These are phyloP conservation scores for Heteractis magnifica DNA, from an alignment of 92 coral and sea anemone genomes.

Conservation along the genomic window DNA sequence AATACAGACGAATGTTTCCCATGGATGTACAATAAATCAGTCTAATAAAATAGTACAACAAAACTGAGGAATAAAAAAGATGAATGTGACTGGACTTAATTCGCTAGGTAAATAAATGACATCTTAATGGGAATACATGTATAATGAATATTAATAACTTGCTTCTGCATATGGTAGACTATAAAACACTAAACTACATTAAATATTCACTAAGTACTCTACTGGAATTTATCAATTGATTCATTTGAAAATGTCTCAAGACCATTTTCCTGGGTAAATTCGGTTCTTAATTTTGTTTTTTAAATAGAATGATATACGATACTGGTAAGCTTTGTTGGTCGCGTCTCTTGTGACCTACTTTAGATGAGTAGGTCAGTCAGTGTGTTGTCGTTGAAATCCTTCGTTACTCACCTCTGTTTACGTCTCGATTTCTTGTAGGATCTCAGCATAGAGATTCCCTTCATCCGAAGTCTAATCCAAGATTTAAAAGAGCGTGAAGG, in stretches of 20 bases:
- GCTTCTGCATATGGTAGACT: background rate
- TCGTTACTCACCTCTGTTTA: conserved; percentile 3
- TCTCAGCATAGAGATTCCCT: conserved; percentile 62
- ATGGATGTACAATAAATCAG: too few species aligned
- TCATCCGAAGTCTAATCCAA: conserved; percentile 54
- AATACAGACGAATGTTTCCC: too few species aligned
- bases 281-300: background rate
- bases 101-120: too few species aligned
- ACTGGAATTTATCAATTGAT: background rate
- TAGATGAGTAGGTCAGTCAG: background rate
- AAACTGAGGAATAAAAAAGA: too few species aligned
- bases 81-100: too few species aligned
- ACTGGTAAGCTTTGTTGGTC: background rate
- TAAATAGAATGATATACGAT: background rate
- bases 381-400: background rate
- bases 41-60: too few species aligned
- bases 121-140: too few species aligned
- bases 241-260: background rate
- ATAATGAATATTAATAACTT: background rate
- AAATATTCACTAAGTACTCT: background rate
- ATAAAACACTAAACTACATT: background rate
- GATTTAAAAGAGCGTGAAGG: conserved; percentile 47
- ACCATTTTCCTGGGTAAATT: background rate
- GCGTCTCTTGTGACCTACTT: background rate
- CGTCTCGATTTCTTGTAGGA: conserved; percentile 48